These are phyloP conservation scores for Megalops atlanticus DNA, from an alignment of 2,113 vertebrate species.

Conservation along the genomic window DNA sequence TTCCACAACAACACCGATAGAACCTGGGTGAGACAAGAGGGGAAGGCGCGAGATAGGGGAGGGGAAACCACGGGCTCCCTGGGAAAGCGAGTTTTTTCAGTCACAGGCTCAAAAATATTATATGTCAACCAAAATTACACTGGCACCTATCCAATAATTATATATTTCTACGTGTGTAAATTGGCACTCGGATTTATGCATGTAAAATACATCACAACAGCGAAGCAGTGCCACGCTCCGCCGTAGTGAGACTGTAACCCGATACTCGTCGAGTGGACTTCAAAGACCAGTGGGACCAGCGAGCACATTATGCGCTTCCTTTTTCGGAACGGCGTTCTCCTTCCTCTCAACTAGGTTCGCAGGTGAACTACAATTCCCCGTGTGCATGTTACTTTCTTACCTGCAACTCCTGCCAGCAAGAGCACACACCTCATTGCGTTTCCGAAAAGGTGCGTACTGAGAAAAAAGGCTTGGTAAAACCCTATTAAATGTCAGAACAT, in stretches of 20 bases:
- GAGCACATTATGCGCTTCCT: neutral
- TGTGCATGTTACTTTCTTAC: no score
- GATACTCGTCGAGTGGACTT: slow-evolving; percentile 9
- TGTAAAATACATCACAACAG: neutral
- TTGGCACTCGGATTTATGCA: neutral
- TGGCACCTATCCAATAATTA: neutral
- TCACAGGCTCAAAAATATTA: neutral
- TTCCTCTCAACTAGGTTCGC: neutral
- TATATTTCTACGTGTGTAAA: neutral
- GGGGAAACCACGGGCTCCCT: slow-evolving; percentile 56
- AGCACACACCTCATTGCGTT: no score
- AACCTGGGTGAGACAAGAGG: slow-evolving; percentile 69
- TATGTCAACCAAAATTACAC: neutral
- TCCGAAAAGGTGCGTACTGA: no score
- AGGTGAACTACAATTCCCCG: slow-evolving; percentile 8
- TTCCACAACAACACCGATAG: slow-evolving; percentile 77
- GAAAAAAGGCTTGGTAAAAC: no score
- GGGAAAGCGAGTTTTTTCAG: slow-evolving; percentile 63
- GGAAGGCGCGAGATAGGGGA: slow-evolving; percentile 77
- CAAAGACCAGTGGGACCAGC: slow-evolving; percentile 10
- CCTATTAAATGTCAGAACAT: no score
- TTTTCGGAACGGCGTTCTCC: neutral
- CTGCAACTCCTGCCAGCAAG: no score
- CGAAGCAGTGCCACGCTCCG: neutral
- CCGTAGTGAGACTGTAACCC: neutral